These are phyloP conservation scores for Bedellia somnulentella DNA, from an alignment of 2,888 invertebrate species.

Conservation along the genomic window DNA sequence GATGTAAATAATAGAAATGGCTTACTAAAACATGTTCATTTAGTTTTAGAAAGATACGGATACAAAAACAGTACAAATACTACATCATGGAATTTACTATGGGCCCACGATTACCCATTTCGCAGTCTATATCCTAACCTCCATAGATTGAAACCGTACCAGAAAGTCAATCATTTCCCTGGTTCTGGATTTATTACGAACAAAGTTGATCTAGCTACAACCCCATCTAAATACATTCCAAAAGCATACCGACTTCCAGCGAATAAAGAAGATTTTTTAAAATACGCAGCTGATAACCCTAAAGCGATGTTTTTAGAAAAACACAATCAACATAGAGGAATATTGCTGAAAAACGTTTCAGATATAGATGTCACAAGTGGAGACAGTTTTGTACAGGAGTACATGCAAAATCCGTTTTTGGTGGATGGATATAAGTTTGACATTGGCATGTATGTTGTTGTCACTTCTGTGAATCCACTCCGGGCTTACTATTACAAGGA, in stretches of 20 bases:
- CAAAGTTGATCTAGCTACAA: conserved; percentile 84
- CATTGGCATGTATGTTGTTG: conserved; percentile 89
- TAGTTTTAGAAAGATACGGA: conserved; percentile 75
- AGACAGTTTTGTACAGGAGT: conserved; percentile 89
- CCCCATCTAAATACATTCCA: conserved; percentile 78
- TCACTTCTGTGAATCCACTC: conserved; percentile 90
- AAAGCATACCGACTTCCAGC: conserved; percentile 85
- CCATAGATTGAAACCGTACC: conserved; percentile 67
- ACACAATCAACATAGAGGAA: conserved; percentile 88
- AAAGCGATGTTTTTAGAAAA: conserved; percentile 85
- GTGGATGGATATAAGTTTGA: conserved; percentile 96
- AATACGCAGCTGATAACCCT: conserved; percentile 68
- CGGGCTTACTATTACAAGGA: conserved; percentile 89
- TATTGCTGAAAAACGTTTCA: conserved; percentile 70
- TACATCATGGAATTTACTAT: conserved; percentile 81
- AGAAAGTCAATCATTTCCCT: conserved; percentile 91
- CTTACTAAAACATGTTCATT: conserved; percentile 78
- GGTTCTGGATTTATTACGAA: conserved; percentile 92
- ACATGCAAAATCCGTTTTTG: conserved; percentile 82
- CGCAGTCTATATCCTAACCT: conserved; percentile 47
- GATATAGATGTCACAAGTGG: conserved; percentile 70
- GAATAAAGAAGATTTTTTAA: conserved; percentile 68
- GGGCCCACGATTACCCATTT: conserved; percentile 95
- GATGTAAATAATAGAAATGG: conserved; percentile 64
- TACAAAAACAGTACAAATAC: conserved; percentile 61